Evolutionary conservation across 2,888 invertebrate species (phyloP), one percentile per base, ranked within the genome.

Genomic region (Teinopalpus imperialis): DNA sequence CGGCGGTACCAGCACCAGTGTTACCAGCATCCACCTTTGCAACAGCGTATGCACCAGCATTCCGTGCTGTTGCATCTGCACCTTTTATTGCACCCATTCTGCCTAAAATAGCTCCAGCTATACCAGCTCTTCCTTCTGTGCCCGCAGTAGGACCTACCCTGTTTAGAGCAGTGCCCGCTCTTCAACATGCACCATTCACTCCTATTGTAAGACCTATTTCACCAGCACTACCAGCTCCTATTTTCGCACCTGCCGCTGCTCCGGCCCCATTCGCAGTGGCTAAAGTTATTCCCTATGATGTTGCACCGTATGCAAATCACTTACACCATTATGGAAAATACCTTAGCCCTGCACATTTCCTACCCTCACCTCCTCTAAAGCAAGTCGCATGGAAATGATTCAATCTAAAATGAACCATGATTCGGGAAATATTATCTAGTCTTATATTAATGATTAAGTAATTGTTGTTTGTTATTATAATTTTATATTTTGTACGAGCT

Each of bases 341-440:
- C 26, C 40, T 64, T 4, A 61, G 57, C 2, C 66, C 70, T 6
- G 62, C 65, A 1, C 74, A 73, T 3, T 56, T 66, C 20, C 56
- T 69, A 8, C 74, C 78, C 1, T 55, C 66, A 5, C 73, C 67
- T 21, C 18, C 69, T 30, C 35, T 69, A 3, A 81, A 71, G 63
- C 74, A 85, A 54, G 59, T 53, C 41, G 82, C 82, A 50, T 87
- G 86, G 85, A 82, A 87, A 70, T 85, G 59, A 81, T 52, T 61
- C 68, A 74, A 68, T 69, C 59, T 57, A 47, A 51, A 48, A 6
- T 13, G 6, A 12, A 29, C 21, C 2, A 37, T 26, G n/a, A 16
- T 6, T 2, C 1, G n/a, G n/a, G 32, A 46, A 49, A 35, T 39
- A 48, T 49, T 48, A 45, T 42, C 41, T 52, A 48, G 47, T 49